These are phyloP conservation scores for Aptenodytes patagonicus DNA, from an alignment of 2,113 vertebrate species.

Conservation along the genomic window DNA sequence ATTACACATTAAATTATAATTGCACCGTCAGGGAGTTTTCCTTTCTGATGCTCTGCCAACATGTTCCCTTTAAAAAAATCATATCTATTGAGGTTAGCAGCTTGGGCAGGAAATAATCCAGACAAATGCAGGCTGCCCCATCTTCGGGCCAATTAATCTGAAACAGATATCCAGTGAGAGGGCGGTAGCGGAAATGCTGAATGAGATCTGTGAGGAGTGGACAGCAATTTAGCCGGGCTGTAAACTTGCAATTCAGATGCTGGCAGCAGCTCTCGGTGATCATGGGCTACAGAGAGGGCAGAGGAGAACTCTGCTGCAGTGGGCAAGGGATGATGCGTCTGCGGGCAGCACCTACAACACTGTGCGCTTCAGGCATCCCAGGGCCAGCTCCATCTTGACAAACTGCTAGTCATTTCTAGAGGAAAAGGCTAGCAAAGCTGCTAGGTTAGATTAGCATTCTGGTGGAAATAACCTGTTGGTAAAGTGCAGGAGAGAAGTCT, in stretches of 20 bases:
- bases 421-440: background rate
- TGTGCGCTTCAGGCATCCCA: background rate
- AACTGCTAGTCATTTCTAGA: background rate
- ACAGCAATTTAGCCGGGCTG: background rate
- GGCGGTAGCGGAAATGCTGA: background rate
- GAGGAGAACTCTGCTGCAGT: background rate
- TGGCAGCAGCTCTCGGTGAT: background rate
- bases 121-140: conserved; percentile 18
- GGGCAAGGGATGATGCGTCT: background rate
- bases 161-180: conserved; percentile 6
- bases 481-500: background rate
- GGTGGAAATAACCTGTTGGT: background rate
- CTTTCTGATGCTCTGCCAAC: conserved; percentile 45
- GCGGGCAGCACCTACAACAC: fast-evolving
- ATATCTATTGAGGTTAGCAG: conserved; percentile 2
- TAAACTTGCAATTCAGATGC: conserved; percentile 10
- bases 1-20: conserved; percentile 17
- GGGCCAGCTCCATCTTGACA: background rate
- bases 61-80: background rate
- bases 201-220: background rate
- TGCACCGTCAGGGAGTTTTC: conserved; percentile 33
- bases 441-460: background rate
- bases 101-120: conserved; percentile 33
- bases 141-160: conserved; percentile 17
- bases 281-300: background rate